phyloP scores from a whole-genome alignment of 2,797 vertebrate genomes.

The Gallinago solitaria region DNA sequence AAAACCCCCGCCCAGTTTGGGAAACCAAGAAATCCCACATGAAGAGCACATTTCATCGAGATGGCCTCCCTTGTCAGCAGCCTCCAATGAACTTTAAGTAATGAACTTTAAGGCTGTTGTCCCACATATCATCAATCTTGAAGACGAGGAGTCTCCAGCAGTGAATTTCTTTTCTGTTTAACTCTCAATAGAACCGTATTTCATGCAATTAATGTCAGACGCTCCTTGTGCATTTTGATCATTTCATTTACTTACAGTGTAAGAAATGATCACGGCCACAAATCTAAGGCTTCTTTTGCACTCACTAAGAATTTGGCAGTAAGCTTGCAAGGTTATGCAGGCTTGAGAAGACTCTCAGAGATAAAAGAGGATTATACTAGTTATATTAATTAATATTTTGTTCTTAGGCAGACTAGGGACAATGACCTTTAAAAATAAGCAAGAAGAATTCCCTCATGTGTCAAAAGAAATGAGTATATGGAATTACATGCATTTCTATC shows the following conservation, averaged over 20 bases:
- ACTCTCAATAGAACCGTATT: conserved; percentile 52
- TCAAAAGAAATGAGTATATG: neutral
- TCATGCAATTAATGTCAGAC: conserved; percentile 47
- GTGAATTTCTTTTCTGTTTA: conserved; percentile 20
- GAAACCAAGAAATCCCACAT: conserved; percentile 21
- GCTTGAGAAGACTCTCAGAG: neutral
- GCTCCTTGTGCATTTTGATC: conserved; percentile 46
- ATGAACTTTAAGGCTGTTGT: conserved; percentile 44
- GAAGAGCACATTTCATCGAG: neutral
- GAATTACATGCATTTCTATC: neutral
- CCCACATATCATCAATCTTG: conserved; percentile 8
- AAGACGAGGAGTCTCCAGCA: conserved; percentile 27
- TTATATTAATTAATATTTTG: conserved; percentile 45
- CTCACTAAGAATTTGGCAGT: neutral
- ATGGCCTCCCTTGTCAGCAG: conserved; percentile 39
- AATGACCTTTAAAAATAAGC: neutral
- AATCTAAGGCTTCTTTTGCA: neutral
- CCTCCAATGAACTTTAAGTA: conserved; percentile 44
- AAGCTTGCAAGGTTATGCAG: neutral
- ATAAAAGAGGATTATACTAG: conserved; percentile 5
- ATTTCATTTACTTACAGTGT: conserved; percentile 46
- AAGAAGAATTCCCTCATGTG: neutral
- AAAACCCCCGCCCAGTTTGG: neutral
- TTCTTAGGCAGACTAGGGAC: neutral
- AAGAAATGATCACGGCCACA: conserved; percentile 20